A percentile compares a stretch with the other conserved stretches of the same genome.
These are phyloP conservation scores for Tetrax tetrax DNA, from an alignment of 2,113 vertebrate genomes.

Conservation along the genomic window DNA sequence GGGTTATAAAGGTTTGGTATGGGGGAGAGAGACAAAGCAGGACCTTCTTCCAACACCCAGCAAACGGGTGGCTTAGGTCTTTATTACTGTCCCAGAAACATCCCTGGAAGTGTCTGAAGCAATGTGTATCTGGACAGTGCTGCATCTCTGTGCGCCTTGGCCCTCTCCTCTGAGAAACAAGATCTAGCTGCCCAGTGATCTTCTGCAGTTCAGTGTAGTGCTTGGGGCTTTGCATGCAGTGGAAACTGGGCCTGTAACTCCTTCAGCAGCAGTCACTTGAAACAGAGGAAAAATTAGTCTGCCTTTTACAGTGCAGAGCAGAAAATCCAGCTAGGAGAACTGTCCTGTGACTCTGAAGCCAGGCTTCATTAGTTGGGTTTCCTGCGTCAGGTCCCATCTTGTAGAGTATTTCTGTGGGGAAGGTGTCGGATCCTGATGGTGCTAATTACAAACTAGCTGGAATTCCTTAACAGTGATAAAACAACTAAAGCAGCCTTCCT, in stretches of 20 bases:
- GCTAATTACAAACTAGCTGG: background rate
- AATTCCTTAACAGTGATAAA: background rate
- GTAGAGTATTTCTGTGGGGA: background rate
- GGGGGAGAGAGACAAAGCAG: background rate
- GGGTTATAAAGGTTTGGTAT: background rate
- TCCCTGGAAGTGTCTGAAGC: background rate
- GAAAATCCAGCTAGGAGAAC: background rate
- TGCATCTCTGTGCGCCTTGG: background rate
- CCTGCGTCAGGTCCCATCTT: background rate
- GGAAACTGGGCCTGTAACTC: background rate
- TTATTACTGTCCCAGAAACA: background rate
- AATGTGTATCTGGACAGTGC: background rate
- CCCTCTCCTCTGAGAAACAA: background rate
- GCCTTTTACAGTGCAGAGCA: fast-evolving
- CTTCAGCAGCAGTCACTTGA: background rate
- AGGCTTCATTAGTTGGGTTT: background rate
- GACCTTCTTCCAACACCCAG: background rate
- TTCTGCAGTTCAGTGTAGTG: background rate
- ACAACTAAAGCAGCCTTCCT: background rate
- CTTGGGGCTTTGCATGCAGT: background rate
- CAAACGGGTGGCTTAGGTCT: background rate
- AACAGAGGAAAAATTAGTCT: background rate
- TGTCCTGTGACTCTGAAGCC: background rate
- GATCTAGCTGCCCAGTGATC: background rate
- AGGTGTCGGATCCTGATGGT: background rate